A percentile compares a stretch with the other conserved stretches of the same genome.
Conservation (phyloP, 2,888 invertebrate genomes). For the Copidosoma aretas region DNA sequence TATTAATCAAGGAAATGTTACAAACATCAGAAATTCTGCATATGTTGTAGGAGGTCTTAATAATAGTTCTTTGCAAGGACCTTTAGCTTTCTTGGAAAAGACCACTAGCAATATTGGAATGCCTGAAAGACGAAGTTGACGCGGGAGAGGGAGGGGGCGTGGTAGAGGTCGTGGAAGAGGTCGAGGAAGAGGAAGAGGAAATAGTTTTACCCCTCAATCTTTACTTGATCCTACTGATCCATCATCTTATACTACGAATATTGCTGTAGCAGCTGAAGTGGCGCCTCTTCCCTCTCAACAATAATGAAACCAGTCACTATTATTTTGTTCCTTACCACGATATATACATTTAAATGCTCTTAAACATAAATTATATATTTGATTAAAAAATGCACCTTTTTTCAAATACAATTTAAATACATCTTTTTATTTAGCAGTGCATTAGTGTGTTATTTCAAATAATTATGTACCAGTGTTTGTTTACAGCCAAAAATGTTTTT, state of each 20-base stretch:
- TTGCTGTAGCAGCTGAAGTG: slow-evolving; percentile 51
- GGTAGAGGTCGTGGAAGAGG: slow-evolving; percentile 77
- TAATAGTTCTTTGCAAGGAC: slow-evolving; percentile 76
- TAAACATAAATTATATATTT: no score
- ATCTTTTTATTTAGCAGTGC: no score
- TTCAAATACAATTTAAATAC: no score
- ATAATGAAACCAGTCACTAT: not conserved
- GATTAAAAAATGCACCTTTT: no score
- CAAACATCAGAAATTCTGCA: slow-evolving; percentile 72
- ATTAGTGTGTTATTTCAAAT: no score
- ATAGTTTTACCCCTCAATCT: slow-evolving; percentile 57
- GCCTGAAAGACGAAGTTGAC: slow-evolving; percentile 85
- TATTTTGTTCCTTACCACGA: no score
- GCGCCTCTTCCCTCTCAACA: slow-evolving; percentile 61
- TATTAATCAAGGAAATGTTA: slow-evolving; percentile 54
- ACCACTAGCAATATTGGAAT: slow-evolving; percentile 91
- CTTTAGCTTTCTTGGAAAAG: slow-evolving; percentile 86
- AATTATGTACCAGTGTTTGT: no score
- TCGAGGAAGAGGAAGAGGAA: slow-evolving; percentile 76
- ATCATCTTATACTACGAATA: slow-evolving; percentile 57
- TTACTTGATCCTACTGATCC: slow-evolving; percentile 60
- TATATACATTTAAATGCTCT: no score
- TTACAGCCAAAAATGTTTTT: no score
- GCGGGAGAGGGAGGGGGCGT: slow-evolving; percentile 85
- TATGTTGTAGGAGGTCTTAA: slow-evolving; percentile 65